phyloP scores from a whole-genome alignment of 2,797 vertebrate species.

The Lithobates sylvaticus region DNA sequence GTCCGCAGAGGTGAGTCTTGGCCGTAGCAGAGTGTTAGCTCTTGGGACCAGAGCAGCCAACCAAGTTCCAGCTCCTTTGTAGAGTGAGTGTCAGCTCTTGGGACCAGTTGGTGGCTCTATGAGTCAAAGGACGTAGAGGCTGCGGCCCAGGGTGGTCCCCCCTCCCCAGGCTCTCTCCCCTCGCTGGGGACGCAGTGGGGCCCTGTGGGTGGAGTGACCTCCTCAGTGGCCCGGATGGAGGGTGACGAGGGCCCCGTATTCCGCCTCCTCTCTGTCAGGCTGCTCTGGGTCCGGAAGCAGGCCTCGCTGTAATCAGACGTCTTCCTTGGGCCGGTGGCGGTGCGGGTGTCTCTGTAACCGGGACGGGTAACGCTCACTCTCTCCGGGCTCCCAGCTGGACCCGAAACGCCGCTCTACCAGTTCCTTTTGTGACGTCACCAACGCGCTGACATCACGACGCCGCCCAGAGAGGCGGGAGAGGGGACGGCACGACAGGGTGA shows the following conservation, averaged over 20 bases:
- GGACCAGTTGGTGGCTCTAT: background rate
- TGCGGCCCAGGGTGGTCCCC: no score
- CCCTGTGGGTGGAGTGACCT: conserved; percentile 18
- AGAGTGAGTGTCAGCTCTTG: background rate
- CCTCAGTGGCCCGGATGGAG: background rate
- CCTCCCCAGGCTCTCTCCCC: background rate
- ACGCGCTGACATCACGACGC: conserved; percentile 32
- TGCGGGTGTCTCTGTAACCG: background rate
- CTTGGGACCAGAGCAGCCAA: background rate
- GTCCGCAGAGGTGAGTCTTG: no score
- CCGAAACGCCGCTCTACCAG: conserved; percentile 39
- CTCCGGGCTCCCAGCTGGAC: conserved; percentile 43
- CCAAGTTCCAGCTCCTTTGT: background rate
- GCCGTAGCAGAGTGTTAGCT: conserved; percentile 1
- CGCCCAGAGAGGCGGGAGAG: conserved; percentile 25
- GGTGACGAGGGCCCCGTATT: background rate
- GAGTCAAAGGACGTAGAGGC: background rate
- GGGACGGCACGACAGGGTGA: background rate
- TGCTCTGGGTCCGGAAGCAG: background rate
- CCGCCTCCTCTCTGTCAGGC: background rate
- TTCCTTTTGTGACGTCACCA: conserved; percentile 59
- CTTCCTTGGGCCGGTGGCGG: background rate
- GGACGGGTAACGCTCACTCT: conserved; percentile 60
- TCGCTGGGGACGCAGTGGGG: background rate
- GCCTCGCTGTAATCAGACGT: no score